These are phyloP conservation scores for Peromyscus attwateri DNA, from an alignment of 2,797 vertebrate species.

Conservation along the genomic window DNA sequence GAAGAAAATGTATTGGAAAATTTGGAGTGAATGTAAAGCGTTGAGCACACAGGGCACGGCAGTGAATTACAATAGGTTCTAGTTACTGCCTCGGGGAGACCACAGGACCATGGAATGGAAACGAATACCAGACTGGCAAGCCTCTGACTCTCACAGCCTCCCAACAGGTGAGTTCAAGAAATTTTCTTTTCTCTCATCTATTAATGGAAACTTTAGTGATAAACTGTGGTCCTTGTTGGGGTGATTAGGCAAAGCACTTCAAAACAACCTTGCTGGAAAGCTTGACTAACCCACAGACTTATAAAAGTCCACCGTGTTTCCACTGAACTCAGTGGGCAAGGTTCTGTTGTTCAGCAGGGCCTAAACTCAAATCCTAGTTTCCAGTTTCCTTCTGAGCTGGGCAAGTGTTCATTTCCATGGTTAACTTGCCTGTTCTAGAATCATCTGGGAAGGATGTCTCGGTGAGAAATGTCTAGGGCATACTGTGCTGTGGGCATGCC, in stretches of 20 bases:
- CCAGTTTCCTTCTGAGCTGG: neutral
- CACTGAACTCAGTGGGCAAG: accelerated
- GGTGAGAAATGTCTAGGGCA: neutral
- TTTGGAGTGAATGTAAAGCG: neutral
- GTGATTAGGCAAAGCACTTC: neutral
- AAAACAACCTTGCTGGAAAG: neutral
- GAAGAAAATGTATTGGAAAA: neutral
- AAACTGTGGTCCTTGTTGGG: neutral
- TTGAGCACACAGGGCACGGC: neutral
- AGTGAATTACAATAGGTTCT: neutral
- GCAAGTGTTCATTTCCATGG: neutral
- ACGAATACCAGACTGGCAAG: neutral
- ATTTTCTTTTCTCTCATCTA: neutral
- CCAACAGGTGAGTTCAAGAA: neutral
- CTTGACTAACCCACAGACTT: neutral
- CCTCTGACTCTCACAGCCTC: neutral
- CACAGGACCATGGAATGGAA: neutral
- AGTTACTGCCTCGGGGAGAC: neutral
- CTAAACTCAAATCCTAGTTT: neutral
- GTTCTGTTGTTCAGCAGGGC: neutral
- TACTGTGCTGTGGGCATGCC: neutral
- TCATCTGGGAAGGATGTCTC: neutral
- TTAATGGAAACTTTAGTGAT: neutral
- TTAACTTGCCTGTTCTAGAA: neutral
- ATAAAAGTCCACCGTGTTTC: neutral